These are phyloP conservation scores for Dendroctonus valens DNA, from an alignment of 1,140 invertebrate species.

Conservation along the genomic window DNA sequence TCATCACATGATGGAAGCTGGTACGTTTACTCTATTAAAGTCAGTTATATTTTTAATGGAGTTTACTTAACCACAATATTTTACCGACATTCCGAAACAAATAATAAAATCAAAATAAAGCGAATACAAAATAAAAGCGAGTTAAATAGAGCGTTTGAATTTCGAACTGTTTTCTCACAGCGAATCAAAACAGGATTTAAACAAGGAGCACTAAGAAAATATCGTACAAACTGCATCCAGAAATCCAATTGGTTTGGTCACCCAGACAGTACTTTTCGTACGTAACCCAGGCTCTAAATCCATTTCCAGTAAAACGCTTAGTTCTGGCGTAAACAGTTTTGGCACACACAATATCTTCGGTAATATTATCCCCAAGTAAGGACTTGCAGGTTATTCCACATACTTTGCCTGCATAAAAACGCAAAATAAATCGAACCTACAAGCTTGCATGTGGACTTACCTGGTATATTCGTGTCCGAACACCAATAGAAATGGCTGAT, in stretches of 20 bases:
- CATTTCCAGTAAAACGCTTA: slow-evolving; percentile 1
- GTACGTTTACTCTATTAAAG: no score
- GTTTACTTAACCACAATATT: no score
- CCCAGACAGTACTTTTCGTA: slow-evolving; percentile 26
- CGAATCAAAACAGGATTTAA: no score
- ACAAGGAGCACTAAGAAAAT: neutral
- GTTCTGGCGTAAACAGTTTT: slow-evolving; percentile 15
- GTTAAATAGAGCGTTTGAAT: no score
- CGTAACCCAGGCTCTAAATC: slow-evolving; percentile 28
- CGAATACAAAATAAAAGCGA: no score
- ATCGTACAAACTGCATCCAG: neutral
- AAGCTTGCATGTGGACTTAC: slow-evolving; percentile 20
- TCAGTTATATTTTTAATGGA: no score
- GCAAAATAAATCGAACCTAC: neutral
- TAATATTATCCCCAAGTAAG: slow-evolving; percentile 17
- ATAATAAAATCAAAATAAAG: no score
- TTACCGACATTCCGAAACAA: no score
- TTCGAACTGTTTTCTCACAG: no score
- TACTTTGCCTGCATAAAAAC: slow-evolving; percentile 6
- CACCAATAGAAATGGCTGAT: slow-evolving; percentile 37
- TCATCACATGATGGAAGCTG: no score
- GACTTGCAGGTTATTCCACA: slow-evolving; percentile 27
- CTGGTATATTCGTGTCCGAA: slow-evolving; percentile 21
- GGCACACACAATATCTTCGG: slow-evolving; percentile 22
- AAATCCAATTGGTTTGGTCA: slow-evolving; percentile 12